Conservation (phyloP, 1,140 invertebrate species). For the Spodoptera frugiperda region DNA sequence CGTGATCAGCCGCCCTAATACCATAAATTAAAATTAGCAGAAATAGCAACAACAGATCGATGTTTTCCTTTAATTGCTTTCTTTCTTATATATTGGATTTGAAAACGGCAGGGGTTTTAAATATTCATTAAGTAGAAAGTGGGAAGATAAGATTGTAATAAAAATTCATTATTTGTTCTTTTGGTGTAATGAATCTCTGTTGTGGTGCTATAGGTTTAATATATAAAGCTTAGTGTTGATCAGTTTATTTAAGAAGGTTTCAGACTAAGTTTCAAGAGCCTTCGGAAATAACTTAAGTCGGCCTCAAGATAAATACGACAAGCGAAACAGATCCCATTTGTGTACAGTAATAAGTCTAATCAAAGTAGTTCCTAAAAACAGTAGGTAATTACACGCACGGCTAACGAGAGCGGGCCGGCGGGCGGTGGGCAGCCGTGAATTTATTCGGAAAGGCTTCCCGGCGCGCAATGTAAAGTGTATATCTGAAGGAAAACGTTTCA, state of each 20-base stretch:
- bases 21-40: constrained; percentile 82
- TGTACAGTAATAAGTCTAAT: constrained; percentile 54
- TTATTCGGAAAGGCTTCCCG: constrained; percentile 45
- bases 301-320: constrained; percentile 23
- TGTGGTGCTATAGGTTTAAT: too few species aligned
- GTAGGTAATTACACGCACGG: constrained; percentile 64
- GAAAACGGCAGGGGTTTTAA: background rate
- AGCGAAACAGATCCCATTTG: constrained; percentile 32
- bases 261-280: background rate
- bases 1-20: constrained; percentile 75
- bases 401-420: constrained; percentile 61
- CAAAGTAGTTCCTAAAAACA: constrained; percentile 59
- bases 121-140: background rate
- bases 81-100: constrained; percentile 30
- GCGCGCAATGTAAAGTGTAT: constrained; percentile 70
- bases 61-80: constrained; percentile 67
- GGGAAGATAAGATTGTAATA: background rate
- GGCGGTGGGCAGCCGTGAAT: constrained; percentile 51
- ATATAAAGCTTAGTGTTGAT: background rate
- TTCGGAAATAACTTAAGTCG: constrained; percentile 16
- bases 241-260: background rate
- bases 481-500: constrained; percentile 83
- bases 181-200: too few species aligned
- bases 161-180: background rate
- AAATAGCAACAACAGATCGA: constrained; percentile 79